Conservation (phyloP, 2,888 invertebrate genomes). For the Macaria liturata region DNA sequence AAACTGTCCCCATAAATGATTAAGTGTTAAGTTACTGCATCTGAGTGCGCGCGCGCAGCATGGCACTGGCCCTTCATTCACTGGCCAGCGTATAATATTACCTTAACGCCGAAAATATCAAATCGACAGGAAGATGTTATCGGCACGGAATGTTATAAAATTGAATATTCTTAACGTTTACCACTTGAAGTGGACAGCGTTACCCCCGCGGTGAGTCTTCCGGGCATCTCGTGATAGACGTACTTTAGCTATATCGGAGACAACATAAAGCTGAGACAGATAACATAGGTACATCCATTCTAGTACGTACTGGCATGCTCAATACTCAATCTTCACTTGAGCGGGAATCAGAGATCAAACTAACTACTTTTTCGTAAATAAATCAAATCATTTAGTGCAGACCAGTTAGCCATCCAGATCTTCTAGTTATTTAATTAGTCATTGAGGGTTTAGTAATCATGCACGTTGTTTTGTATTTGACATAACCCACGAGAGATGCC, state of each 20-base stretch:
- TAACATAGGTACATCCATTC: conserved; percentile 12
- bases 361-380: too few species aligned
- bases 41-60: conserved; percentile 71
- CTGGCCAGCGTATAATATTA: conserved; percentile 69
- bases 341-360: too few species aligned
- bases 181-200: conserved; percentile 45
- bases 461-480: too few species aligned
- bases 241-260: neutral
- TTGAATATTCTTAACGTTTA: conserved; percentile 78
- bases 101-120: conserved; percentile 81
- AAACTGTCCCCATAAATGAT: conserved; percentile 78
- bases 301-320: conserved; percentile 13
- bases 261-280: too few species aligned
- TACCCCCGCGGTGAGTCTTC: conserved; percentile 70
- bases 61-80: conserved; percentile 70
- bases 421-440: too few species aligned
- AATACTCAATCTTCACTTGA: too few species aligned
- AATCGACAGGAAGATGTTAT: conserved; percentile 81
- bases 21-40: conserved; percentile 80
- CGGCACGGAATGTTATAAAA: conserved; percentile 78
- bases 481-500: too few species aligned
- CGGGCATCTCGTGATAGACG: conserved; percentile 41
- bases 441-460: too few species aligned
- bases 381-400: too few species aligned
- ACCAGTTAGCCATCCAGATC: too few species aligned